These are phyloP conservation scores for Aporrectodea caliginosa DNA, from an alignment of 1,140 invertebrate species.

Conservation along the genomic window DNA sequence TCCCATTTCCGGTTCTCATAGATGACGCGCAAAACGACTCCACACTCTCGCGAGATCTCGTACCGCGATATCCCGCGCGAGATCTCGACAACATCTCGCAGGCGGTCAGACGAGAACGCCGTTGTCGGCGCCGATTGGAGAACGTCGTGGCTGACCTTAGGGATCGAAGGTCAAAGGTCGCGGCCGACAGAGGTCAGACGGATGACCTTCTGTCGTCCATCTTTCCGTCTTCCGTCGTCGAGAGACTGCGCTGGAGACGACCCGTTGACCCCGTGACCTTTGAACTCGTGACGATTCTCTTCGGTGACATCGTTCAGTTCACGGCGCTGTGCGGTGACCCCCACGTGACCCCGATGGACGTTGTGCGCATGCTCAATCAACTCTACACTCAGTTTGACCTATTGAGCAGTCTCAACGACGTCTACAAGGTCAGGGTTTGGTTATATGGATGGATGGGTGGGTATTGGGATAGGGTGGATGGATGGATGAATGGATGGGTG, in stretches of 20 bases:
- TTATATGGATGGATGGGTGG: too few species aligned
- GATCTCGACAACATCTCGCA: constrained; percentile 92
- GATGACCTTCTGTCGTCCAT: constrained; percentile 90
- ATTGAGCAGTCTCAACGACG: constrained; percentile 28
- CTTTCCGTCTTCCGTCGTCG: constrained; percentile 82
- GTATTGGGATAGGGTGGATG: too few species aligned
- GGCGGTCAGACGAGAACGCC: constrained; percentile 93
- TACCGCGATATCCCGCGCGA: constrained; percentile 88
- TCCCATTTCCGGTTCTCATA: too few species aligned
- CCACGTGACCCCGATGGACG: constrained; percentile 71
- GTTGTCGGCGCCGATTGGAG: constrained; percentile 87
- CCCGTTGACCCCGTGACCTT: constrained; percentile 54
- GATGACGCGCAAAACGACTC: too few species aligned
- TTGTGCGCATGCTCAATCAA: constrained; percentile 46
- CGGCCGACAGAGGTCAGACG: constrained; percentile 90
- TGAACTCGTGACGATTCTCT: constrained; percentile 56
- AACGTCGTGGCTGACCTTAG: constrained; percentile 59
- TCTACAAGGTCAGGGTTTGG: constrained; percentile 32
- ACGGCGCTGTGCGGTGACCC: constrained; percentile 72
- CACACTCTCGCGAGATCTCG: constrained; percentile 85
- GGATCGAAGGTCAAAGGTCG: constrained; percentile 84
- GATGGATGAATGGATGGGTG: too few species aligned
- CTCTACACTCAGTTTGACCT: constrained; percentile 32
- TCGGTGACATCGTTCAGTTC: constrained; percentile 75
- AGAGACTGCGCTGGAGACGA: constrained; percentile 77